Percentiles rank a stretch among this genome's conserved stretches.
phyloP scores from a whole-genome alignment of 2,888 invertebrate species.

The Oscheius sp. region DNA sequence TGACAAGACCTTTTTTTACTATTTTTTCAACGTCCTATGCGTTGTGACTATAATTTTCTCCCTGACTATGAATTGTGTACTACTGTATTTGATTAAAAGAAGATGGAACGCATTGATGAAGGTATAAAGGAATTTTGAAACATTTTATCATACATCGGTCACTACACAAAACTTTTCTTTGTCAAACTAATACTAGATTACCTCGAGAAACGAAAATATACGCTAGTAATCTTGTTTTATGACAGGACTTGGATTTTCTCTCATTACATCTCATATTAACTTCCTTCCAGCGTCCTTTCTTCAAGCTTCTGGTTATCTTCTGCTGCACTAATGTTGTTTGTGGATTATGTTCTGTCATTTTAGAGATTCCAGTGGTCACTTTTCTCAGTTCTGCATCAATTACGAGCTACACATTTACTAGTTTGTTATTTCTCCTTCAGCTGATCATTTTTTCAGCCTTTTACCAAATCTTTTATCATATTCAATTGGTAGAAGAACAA shows the following conservation, averaged over 20 bases:
- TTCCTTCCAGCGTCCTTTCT: conserved; percentile 3
- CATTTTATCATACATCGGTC: no score
- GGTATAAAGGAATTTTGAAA: no score
- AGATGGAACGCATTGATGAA: not conserved
- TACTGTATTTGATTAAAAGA: not conserved
- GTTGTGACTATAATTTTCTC: not conserved
- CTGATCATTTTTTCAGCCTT: not conserved
- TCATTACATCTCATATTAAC: not conserved
- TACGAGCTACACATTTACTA: not conserved
- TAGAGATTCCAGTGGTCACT: not conserved
- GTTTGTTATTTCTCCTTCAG: not conserved
- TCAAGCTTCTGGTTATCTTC: not conserved
- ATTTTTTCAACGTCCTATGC: not conserved
- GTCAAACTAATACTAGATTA: no score
- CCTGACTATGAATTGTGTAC: not conserved
- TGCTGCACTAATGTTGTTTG: not conserved
- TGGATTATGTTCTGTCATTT: not conserved
- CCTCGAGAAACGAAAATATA: no score
- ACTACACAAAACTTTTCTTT: no score
- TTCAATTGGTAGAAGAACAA: not conserved
- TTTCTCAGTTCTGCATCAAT: not conserved
- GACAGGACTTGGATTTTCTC: not conserved
- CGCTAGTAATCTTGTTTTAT: no score
- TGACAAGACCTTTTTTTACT: conserved; percentile 5
- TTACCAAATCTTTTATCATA: not conserved